Evolutionary conservation across 2,113 vertebrate species (phyloP).

Genomic region (Xenus cinereus): DNA sequence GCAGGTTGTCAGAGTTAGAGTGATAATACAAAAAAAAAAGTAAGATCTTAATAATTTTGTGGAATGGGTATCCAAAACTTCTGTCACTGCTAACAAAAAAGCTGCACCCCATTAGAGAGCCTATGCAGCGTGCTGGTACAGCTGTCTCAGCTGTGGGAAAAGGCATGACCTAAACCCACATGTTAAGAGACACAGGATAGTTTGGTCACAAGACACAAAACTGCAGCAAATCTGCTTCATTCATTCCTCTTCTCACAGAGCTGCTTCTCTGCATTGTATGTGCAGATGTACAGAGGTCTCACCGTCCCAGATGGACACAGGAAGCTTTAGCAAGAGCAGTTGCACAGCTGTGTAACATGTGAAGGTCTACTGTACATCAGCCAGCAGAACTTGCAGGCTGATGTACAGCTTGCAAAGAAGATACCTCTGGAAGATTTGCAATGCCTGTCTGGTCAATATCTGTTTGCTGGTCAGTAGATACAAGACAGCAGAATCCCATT

Average conservation of each 20-base stretch:
- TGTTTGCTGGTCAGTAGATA: background rate
- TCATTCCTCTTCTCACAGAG: background rate
- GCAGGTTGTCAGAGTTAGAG: background rate
- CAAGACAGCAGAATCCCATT: background rate
- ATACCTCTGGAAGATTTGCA: background rate
- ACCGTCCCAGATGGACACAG: background rate
- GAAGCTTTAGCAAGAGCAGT: background rate
- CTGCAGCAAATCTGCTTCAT: background rate
- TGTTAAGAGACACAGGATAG: background rate
- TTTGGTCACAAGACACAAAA: background rate
- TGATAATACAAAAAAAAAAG: background rate
- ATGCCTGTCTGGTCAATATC: background rate
- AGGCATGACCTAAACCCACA: background rate
- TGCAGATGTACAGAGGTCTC: background rate
- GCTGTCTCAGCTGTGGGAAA: background rate
- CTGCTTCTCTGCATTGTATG: background rate
- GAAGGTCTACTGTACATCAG: background rate
- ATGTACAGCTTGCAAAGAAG: background rate
- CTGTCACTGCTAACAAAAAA: background rate
- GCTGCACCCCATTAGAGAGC: background rate
- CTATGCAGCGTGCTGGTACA: rapidly evolving
- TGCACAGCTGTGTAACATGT: background rate
- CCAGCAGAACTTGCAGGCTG: background rate
- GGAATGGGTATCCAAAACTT: background rate
- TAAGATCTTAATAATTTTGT: background rate